Evolutionary conservation across 2,113 vertebrate genomes (phyloP), one percentile per base, ranked within the genome.

Genomic region (Lepus americanus): DNA sequence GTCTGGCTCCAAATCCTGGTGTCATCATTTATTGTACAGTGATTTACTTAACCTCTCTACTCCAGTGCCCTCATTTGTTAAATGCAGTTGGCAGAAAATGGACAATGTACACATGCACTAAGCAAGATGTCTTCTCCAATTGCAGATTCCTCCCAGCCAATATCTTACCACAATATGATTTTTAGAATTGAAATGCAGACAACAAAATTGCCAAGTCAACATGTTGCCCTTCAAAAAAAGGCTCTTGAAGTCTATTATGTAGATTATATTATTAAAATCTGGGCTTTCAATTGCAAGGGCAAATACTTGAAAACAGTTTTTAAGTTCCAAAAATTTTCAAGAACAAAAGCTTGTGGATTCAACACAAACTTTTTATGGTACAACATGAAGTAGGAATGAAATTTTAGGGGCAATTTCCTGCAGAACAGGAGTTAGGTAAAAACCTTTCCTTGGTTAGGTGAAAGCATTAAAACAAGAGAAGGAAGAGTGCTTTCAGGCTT

Each of bases 181-280:
- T 1, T 23, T 39, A 17, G 4, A 23, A 53, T n/a, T 83, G n/a
- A 20, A 64, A 25, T 8, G 39, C 8, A 36, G 76, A 79, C 29
- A 64, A 64, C 9, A 33, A 33, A 59, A 33, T 3, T 51, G 16
- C 73, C 63, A 31, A 39, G 73, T 64, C 49, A 85, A 3, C n/a
- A 9, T 36, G 66, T 55, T 53, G 23, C 55, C 61, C 31, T 80
- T 85, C 84, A 86, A 85, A 92, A 92, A 93, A 17, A 39, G 12
- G 36, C 69, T 86, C 74, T 69, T 70, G 31, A 82, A 85, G 36
- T 51, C 64, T 74, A 74, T 86, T 72, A 63, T 23, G 25, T 17
- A 78, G 51, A 11, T 63, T 78, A 64, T 31, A 31, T n/a, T 33
- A 83, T 55, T 79, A 59, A 78, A 94, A 69, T 39, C 2, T 11